Evolutionary conservation across 2,113 vertebrate genomes (phyloP), one percentile per base, ranked within the genome.

Genomic region (Sylvicapra grimmia): DNA sequence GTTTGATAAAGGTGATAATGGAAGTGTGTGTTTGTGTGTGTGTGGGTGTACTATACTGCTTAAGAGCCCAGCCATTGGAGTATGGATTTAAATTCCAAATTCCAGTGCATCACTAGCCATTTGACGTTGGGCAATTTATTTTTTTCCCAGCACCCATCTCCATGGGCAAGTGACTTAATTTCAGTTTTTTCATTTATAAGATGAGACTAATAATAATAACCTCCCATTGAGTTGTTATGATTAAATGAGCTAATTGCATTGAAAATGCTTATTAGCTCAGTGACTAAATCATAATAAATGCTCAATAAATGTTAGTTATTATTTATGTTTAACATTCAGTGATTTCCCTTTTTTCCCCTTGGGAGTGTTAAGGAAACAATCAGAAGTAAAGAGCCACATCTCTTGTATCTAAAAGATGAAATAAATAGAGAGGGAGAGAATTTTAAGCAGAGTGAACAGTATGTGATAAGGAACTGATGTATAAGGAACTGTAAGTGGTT

Each of bases 151-250:
- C 53, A 84, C 53, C 82, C 21, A 53, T 53, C 53, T n/a, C 82
- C 13, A 36, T 59, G 18, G 77, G 59, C 53, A 95, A 75, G 23
- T 92, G 88, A 56, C 36, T 92, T 95, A 96, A 93, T 97, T 97
- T 95, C 33, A 89, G 36, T 96, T 94, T 90, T 80, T 87, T 92
- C 31, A 49, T 90, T 31, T 96, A n/a, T 89, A 95, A 93, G 93
- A 93, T 89, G 77, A 94, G 14, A 89, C 47, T 44, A 63, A 88
- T 95, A 75, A 47, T 86, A 86, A 29, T 89, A 82, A 77, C 40
- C 40, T 89, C 27, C n/a, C 72, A 3, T 72, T 83, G 68, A 95
- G 44, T 91, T 92, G 58, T 90, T 89, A 58, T 29, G 40, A 97
- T 94, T 96, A 79, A 90, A 84, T 96, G 44, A 77, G 31, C 47